A percentile compares a stretch with the other conserved stretches of the same genome.
Evolutionary conservation across 2,797 vertebrate species (phyloP).

Genomic region (Hyperoplus immaculatus): DNA sequence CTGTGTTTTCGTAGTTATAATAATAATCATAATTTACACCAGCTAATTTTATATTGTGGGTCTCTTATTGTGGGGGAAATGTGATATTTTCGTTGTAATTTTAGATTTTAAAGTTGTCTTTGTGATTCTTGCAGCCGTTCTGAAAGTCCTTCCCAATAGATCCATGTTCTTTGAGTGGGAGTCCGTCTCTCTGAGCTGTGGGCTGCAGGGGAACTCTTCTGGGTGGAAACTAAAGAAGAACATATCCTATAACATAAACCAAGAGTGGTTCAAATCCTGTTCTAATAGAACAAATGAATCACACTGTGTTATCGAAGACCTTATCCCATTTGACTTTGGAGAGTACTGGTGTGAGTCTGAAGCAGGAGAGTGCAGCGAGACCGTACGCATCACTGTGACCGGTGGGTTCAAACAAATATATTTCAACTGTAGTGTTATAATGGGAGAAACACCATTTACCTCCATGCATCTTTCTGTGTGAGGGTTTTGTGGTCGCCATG

Average conservation of each 20-base stretch:
- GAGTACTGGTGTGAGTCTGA: slow-evolving; percentile 20
- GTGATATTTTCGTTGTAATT: too few relatives aligned
- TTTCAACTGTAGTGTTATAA: neutral
- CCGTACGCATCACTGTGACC: slow-evolving; percentile 4
- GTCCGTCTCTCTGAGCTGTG: slow-evolving; percentile 5
- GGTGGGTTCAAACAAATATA: neutral
- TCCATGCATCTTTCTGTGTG: too few relatives aligned
- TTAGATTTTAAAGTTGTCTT: too few relatives aligned
- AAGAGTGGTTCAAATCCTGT: neutral
- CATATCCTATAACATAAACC: too few relatives aligned
- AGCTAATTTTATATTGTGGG: too few relatives aligned
- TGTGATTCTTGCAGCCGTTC: neutral
- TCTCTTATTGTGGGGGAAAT: too few relatives aligned
- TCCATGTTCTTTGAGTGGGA: slow-evolving; percentile 12
- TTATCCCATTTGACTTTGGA: neutral
- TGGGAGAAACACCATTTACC: too few relatives aligned
- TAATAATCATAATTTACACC: too few relatives aligned
- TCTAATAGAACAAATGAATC: neutral
- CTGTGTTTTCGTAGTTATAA: too few relatives aligned
- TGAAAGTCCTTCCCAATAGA: neutral
- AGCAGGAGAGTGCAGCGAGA: neutral
- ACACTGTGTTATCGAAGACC: too few relatives aligned
- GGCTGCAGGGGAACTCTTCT: neutral
- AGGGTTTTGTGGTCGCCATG: too few relatives aligned
- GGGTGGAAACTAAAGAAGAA: neutral